Evolutionary conservation across 1,140 invertebrate species (phyloP), one percentile per base, ranked within the genome.

Genomic region (Melanaphis sacchari): DNA sequence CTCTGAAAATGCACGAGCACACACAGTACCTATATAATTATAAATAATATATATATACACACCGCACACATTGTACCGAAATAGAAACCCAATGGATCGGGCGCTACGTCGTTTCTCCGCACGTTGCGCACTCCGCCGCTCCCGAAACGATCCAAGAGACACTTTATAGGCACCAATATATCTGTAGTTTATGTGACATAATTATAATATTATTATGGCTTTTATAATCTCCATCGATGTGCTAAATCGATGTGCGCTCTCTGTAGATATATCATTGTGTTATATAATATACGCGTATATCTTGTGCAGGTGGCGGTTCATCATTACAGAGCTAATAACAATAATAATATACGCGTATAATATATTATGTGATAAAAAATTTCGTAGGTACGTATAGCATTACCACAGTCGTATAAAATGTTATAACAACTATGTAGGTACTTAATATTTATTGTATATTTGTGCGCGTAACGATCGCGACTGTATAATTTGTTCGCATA

Each of bases 1-100:
- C 85, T 87, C n/a, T 87, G 85, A 87, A 87, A 87, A n/a, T 46
- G 85, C 85, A 87, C 7, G 85, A 46, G 85, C 85, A 87, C 85
- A 43, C 85, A 87, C 43, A 11, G 11, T 38, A 22, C 9, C 26
- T 43, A 43, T 38, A 81, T 43, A n/a, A 43, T 11, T 36, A 81
- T 22, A 38, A 36, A 7, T 36, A 2, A 81, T 26, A 24, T 7
- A 38, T 21, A 3, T 22, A 40, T 26, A 26, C 40, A 41, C 40
- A 6, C 6, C 26, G 84, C 24, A 82, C 36, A 26, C 24, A 31
- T 85, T 26, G 84, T 85, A 85, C 84, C 40, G 41, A 85, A 85
- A 85, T 85, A 85, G 84, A 43, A 85, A 43, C 22, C 84, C 26
- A 43, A 85, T 24, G 84, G 2, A 26, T 6, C 38, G 24, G 26